Evolutionary conservation across 2,797 vertebrate genomes (phyloP).

Genomic region (Spheniscus humboldti): DNA sequence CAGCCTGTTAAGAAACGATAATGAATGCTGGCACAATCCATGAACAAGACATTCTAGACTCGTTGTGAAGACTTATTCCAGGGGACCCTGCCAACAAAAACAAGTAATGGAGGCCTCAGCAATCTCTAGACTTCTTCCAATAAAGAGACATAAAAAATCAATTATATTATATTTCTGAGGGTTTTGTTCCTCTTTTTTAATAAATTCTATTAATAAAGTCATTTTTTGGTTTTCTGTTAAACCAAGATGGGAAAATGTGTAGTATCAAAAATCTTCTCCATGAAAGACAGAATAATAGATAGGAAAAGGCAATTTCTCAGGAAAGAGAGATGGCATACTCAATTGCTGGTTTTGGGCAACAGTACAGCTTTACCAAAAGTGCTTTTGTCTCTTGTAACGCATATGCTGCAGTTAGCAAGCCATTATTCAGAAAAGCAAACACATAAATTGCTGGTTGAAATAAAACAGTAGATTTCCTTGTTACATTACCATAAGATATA

Average conservation of each 20-base stretch:
- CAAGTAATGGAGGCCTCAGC: not conserved
- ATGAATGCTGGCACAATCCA: not conserved
- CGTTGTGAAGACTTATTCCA: slow-evolving; percentile 10
- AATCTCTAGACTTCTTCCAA: not conserved
- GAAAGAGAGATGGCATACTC: not conserved
- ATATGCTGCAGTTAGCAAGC: not conserved
- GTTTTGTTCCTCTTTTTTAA: not conserved
- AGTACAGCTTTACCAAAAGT: not conserved
- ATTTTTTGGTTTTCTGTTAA: not conserved
- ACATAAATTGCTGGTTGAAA: not conserved
- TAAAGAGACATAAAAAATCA: not conserved
- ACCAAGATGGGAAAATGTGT: not conserved
- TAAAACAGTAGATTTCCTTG: not conserved
- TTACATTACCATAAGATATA: not conserved
- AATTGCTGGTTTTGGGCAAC: not conserved
- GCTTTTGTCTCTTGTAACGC: not conserved
- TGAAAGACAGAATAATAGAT: not conserved
- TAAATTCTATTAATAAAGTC: not conserved
- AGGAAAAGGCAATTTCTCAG: not conserved
- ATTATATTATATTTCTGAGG: not conserved
- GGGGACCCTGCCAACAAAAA: not conserved
- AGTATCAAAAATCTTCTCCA: not conserved
- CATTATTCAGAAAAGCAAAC: not conserved
- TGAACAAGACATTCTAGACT: not conserved
- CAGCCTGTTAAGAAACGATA: not conserved